A percentile compares a stretch with the other conserved stretches of the same genome.
Evolutionary conservation across 2,888 invertebrate genomes (phyloP).

Genomic region (Nudaria mundana): DNA sequence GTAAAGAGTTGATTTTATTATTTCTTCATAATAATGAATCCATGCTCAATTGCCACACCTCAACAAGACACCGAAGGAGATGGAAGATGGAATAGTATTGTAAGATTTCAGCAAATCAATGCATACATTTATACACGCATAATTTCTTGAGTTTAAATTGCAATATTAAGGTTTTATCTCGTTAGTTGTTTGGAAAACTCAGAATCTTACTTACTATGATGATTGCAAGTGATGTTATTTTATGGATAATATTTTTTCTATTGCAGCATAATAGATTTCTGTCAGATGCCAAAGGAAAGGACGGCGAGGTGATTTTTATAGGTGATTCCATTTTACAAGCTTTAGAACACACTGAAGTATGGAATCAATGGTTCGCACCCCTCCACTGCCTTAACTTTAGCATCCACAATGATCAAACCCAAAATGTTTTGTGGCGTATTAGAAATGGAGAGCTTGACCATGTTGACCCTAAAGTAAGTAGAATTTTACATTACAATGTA

Average conservation of each 20-base stretch:
- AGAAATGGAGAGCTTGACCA: constrained; percentile 94
- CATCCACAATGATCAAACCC: constrained; percentile 92
- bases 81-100: constrained; percentile 91
- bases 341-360: constrained; percentile 90
- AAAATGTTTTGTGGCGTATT: constrained; percentile 95
- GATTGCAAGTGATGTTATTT: neutral
- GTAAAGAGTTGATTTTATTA: constrained; percentile 15
- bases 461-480: constrained; percentile 90
- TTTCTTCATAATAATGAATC: constrained; percentile 80
- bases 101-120: constrained; percentile 43
- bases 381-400: constrained; percentile 96
- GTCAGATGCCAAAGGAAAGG: constrained; percentile 91
- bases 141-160: neutral
- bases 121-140: neutral
- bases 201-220: neutral
- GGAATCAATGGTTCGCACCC: constrained; percentile 95
- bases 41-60: constrained; percentile 85
- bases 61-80: constrained; percentile 91
- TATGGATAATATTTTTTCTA: constrained; percentile 15
- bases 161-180: neutral
- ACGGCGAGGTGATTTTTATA: constrained; percentile 95
- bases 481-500: too few relatives aligned
- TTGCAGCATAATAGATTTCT: constrained; percentile 92
- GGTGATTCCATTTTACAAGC: constrained; percentile 94
- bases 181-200: too few relatives aligned